Percentiles rank a stretch among this genome's conserved stretches.
Evolutionary conservation across 2,888 invertebrate species (phyloP).

Genomic region (Tortricodes alternella): DNA sequence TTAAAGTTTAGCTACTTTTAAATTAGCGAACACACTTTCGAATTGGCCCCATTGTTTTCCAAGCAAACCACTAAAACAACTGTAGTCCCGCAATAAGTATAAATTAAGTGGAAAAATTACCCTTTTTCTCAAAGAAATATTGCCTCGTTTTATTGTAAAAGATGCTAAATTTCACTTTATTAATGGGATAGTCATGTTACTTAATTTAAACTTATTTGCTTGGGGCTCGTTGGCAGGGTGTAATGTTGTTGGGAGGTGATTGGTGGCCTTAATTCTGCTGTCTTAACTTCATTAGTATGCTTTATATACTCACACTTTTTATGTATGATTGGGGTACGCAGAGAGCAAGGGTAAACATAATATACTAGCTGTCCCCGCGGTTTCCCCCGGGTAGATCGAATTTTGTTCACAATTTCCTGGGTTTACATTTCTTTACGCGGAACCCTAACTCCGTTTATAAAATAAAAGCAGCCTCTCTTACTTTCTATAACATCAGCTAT

Average conservation of each 20-base stretch:
- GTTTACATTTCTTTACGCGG: too few relatives aligned
- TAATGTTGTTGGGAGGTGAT: constrained; percentile 5
- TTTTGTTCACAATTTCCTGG: too few relatives aligned
- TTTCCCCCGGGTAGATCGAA: too few relatives aligned
- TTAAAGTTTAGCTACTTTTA: neutral
- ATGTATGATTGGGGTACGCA: neutral
- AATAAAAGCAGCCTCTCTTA: too few relatives aligned
- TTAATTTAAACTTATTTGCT: constrained; percentile 26
- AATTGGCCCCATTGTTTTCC: too few relatives aligned
- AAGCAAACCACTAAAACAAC: neutral
- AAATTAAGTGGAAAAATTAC: constrained; percentile 19
- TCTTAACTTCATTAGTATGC: neutral
- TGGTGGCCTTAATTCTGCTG: constrained; percentile 12
- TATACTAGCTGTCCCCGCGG: neutral
- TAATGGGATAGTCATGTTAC: constrained; percentile 24
- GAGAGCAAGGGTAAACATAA: neutral
- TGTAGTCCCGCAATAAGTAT: constrained; percentile 4
- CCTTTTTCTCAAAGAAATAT: constrained; percentile 16
- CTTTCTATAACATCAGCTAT: too few relatives aligned
- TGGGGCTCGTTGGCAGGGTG: neutral
- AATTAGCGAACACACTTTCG: neutral
- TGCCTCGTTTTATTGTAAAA: constrained; percentile 18
- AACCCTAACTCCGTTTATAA: too few relatives aligned
- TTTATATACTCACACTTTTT: neutral
- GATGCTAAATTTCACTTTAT: constrained; percentile 26